These are phyloP conservation scores for Tangara arthus DNA, from an alignment of 2,797 vertebrate species.

Conservation along the genomic window DNA sequence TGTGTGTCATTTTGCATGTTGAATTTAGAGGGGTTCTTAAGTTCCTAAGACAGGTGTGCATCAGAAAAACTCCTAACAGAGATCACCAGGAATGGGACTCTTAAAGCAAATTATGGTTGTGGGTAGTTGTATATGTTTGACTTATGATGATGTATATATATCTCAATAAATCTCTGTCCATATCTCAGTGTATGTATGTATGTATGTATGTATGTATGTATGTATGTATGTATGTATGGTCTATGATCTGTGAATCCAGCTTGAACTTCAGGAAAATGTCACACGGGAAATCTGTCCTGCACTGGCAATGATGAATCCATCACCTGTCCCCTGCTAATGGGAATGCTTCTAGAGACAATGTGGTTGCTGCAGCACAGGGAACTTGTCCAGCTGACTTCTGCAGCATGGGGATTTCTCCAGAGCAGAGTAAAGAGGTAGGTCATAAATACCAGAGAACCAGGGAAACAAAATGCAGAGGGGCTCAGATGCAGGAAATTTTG, in stretches of 20 bases:
- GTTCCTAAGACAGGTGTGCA: neutral
- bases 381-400: neutral
- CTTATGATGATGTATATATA: neutral
- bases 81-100: neutral
- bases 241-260: neutral
- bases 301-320: neutral
- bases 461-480: neutral
- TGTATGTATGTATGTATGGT: neutral
- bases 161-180: neutral
- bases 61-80: neutral
- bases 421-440: neutral
- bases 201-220: neutral
- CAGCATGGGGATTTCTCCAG: neutral
- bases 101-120: neutral
- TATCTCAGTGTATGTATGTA: neutral
- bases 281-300: neutral
- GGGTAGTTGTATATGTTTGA: neutral
- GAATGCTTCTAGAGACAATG: neutral
- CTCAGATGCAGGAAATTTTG: conserved; percentile 37
- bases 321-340: neutral
- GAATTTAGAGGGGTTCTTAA: neutral
- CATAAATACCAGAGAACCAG: neutral
- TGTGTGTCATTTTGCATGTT: rapidly evolving
- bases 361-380: neutral
- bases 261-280: neutral